phyloP scores from a whole-genome alignment of 2,113 vertebrate species.

The Hypocryptadius cinnamomeus region DNA sequence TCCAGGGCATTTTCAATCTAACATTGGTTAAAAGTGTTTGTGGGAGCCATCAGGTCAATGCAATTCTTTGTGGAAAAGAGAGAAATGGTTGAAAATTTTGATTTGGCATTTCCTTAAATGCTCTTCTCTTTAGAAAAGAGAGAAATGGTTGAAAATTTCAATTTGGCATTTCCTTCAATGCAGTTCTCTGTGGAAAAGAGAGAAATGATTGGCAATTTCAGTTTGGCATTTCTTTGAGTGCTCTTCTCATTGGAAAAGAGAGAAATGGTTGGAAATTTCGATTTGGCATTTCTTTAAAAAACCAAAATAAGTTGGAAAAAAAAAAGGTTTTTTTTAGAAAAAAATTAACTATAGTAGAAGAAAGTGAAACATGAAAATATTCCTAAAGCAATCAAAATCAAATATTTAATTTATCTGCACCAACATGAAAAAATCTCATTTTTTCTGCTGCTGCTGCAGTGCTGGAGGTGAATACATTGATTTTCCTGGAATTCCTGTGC shows the following conservation, averaged over 20 bases:
- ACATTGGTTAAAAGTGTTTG: neutral
- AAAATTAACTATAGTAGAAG: accelerated
- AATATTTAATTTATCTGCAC: neutral
- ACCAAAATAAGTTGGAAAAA: neutral
- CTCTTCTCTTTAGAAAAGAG: neutral
- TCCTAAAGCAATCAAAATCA: neutral
- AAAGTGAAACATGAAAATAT: neutral
- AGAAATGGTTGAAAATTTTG: neutral
- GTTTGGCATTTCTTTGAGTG: neutral
- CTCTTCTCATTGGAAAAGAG: neutral
- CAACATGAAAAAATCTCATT: neutral
- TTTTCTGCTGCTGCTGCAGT: neutral
- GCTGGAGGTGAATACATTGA: neutral
- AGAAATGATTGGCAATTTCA: neutral
- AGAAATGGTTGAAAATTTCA: neutral
- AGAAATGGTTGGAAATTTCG: neutral
- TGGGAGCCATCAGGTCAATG: neutral
- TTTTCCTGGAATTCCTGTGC: neutral
- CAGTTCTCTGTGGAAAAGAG: neutral
- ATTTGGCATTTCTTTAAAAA: neutral
- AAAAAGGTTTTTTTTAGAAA: neutral
- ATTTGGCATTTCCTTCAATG: neutral
- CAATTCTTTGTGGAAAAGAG: neutral
- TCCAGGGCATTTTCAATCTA: neutral
- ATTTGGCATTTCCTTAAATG: neutral